Conservation (phyloP, 2,888 invertebrate species). For the Sphinx pinastri region DNA sequence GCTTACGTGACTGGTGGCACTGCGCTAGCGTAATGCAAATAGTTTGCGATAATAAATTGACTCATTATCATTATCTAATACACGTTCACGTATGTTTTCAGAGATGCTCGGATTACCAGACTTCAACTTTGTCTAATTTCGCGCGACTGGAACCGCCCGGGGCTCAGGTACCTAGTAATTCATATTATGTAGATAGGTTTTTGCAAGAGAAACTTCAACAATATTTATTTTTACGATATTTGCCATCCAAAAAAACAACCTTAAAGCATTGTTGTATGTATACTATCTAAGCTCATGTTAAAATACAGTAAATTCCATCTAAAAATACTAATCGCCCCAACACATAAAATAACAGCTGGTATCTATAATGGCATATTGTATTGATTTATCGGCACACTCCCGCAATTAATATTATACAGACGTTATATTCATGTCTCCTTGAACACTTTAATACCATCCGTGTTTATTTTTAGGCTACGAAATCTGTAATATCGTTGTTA, state of each 20-base stretch:
- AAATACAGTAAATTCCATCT: too few species aligned
- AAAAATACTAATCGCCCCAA: too few species aligned
- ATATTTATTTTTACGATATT: too few species aligned
- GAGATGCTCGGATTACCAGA: slow-evolving; percentile 97
- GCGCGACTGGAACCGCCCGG: slow-evolving; percentile 97
- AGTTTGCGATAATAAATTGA: slow-evolving; percentile 2
- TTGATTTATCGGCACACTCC: slow-evolving; percentile 8
- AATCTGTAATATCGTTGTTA: slow-evolving; percentile 96
- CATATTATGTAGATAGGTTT: not conserved
- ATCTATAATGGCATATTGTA: slow-evolving; percentile 2
- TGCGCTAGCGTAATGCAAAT: not conserved
- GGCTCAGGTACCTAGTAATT: slow-evolving; percentile 86
- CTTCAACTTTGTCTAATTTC: slow-evolving; percentile 94
- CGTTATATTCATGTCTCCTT: not conserved
- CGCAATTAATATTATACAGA: slow-evolving; percentile 26
- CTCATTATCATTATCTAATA: slow-evolving; percentile 2
- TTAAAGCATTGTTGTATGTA: too few species aligned
- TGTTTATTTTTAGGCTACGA: slow-evolving; percentile 88
- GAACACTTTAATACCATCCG: slow-evolving; percentile 25
- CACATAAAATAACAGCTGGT: not conserved
- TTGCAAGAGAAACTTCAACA: not conserved
- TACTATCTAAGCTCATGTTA: too few species aligned
- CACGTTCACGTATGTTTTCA: slow-evolving; percentile 72
- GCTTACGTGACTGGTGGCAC: not conserved
- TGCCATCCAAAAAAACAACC: too few species aligned